Conservation (phyloP, 2,113 vertebrate genomes). For the Eretmochelys imbricata region DNA sequence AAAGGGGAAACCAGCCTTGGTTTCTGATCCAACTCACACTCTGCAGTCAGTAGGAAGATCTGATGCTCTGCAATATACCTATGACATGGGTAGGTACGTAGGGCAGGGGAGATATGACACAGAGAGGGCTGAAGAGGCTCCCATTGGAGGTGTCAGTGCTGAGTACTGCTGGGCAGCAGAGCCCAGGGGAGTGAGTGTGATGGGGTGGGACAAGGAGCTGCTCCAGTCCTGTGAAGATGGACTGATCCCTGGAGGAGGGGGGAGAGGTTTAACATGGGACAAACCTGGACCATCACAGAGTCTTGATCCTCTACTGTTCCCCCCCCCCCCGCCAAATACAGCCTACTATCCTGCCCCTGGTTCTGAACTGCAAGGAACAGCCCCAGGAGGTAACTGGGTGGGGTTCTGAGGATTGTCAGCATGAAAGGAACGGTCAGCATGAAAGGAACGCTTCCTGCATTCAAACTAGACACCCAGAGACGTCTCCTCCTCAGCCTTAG, state of each 20-base stretch:
- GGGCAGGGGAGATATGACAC: background rate
- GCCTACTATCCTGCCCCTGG: background rate
- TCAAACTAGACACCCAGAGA: background rate
- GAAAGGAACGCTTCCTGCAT: background rate
- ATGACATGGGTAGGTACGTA: too few relatives aligned
- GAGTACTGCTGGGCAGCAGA: background rate
- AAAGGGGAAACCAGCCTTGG: background rate
- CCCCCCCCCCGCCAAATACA: background rate
- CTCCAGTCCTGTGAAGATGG: background rate
- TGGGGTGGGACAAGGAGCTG: background rate
- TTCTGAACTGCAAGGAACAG: background rate
- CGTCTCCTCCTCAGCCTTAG: background rate
- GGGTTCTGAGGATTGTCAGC: background rate
- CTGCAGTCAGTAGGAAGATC: background rate
- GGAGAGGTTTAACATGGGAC: background rate
- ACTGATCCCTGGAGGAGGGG: background rate
- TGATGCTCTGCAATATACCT: background rate
- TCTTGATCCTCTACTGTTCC: background rate
- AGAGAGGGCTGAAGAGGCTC: background rate
- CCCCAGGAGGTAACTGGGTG: rapidly evolving
- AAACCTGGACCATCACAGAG: background rate
- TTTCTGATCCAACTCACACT: background rate
- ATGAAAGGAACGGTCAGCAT: background rate
- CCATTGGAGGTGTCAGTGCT: background rate
- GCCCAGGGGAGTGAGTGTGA: background rate